phyloP scores from a whole-genome alignment of 2,113 vertebrate genomes.

The Cygnus buccinator region DNA sequence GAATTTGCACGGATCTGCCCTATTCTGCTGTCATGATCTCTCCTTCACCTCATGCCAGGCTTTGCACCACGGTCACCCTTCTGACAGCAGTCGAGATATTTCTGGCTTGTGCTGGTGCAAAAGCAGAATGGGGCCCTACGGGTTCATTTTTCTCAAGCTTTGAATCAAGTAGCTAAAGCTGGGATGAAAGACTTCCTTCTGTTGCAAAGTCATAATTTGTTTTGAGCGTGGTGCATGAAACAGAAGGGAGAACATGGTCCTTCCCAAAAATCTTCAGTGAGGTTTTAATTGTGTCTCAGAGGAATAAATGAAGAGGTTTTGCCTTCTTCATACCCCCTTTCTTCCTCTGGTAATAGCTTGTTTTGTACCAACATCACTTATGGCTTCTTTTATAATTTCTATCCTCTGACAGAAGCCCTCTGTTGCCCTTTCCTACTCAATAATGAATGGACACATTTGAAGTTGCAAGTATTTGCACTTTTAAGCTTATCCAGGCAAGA shows the following conservation, averaged over 20 bases:
- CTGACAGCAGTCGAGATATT: neutral
- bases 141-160: conserved; percentile 21
- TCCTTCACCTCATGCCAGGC: neutral
- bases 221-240: neutral
- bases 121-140: accelerated
- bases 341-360: conserved; percentile 33
- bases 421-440: conserved; percentile 38
- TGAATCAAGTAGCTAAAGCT: conserved; percentile 17
- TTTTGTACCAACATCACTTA: conserved; percentile 44
- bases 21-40: neutral
- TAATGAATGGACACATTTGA: conserved; percentile 59
- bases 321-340: neutral
- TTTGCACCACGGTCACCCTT: neutral
- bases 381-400: conserved; percentile 28
- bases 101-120: neutral
- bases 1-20: neutral
- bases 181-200: conserved; percentile 23
- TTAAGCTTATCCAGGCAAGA: conserved; percentile 43
- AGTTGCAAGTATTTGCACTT: conserved; percentile 61
- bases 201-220: conserved; percentile 18
- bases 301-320: conserved; percentile 24
- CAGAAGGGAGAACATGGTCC: neutral
- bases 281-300: conserved; percentile 55
- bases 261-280: neutral
- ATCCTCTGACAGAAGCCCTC: conserved; percentile 28